Percentiles rank a stretch among this genome's conserved stretches.
Conservation (phyloP, 2,888 invertebrate species). For the Lottia scabra region DNA sequence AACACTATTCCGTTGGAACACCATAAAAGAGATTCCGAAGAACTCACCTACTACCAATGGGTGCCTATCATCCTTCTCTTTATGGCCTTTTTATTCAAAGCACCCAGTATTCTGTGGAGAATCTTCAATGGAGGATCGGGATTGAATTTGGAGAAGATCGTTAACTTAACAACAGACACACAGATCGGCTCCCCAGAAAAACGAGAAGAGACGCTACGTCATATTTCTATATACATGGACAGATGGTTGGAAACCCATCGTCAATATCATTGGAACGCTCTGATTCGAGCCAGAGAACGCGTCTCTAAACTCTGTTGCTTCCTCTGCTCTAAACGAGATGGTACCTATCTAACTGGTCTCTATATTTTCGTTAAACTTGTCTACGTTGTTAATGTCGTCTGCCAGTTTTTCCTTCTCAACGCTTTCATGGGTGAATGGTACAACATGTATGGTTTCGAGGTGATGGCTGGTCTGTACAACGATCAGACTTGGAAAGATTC, state of each 20-base stretch:
- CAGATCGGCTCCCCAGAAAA: constrained; percentile 52
- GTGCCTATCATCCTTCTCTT: constrained; percentile 70
- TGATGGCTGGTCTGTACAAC: constrained; percentile 43
- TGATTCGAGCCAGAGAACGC: constrained; percentile 53
- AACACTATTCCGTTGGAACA: constrained; percentile 51
- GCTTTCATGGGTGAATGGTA: constrained; percentile 59
- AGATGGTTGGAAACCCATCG: constrained; percentile 58
- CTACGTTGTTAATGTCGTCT: constrained; percentile 54
- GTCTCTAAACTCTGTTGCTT: constrained; percentile 49
- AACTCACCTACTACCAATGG: constrained; percentile 65
- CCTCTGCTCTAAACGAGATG: constrained; percentile 57
- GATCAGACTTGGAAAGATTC: constrained; percentile 53
- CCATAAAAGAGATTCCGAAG: constrained; percentile 44
- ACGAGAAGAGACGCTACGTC: constrained; percentile 49
- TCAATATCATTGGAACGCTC: constrained; percentile 52
- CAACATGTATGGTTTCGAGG: constrained; percentile 57
- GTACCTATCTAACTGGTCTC: constrained; percentile 58
- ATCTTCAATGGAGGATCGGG: constrained; percentile 64
- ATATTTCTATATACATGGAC: constrained; percentile 56
- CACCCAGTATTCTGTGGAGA: constrained; percentile 71
- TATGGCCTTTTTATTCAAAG: constrained; percentile 71
- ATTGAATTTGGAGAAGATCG: constrained; percentile 58
- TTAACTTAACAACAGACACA: constrained; percentile 48
- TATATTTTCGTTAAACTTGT: constrained; percentile 55
- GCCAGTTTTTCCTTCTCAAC: constrained; percentile 60